Evolutionary conservation across 2,113 vertebrate species (phyloP).

Genomic region (Columba livia): DNA sequence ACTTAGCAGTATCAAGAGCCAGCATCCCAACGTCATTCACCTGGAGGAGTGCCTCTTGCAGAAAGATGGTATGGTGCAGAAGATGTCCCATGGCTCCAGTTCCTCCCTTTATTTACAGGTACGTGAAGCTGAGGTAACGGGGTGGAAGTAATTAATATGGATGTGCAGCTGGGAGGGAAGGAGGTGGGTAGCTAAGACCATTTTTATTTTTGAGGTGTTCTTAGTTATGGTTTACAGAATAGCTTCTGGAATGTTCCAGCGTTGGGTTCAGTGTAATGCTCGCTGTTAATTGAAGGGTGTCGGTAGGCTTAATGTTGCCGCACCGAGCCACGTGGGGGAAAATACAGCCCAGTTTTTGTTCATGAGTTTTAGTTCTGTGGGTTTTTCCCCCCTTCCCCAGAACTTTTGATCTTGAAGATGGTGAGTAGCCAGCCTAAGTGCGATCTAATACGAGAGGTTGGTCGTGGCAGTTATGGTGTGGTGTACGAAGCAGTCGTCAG

Average conservation of each 20-base stretch:
- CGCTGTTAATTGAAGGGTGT: neutral
- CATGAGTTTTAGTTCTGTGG: conserved; percentile 55
- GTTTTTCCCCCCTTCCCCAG: conserved; percentile 75
- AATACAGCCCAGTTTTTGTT: conserved; percentile 10
- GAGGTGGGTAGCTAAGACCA: neutral
- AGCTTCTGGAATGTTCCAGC: neutral
- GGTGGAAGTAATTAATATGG: neutral
- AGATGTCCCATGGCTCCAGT: conserved; percentile 93
- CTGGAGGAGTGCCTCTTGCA: conserved; percentile 97
- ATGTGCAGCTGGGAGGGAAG: conserved; percentile 2
- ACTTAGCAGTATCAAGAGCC: conserved; percentile 97
- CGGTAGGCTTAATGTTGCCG: neutral
- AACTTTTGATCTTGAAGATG: conserved; percentile 88
- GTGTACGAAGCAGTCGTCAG: conserved; percentile 96
- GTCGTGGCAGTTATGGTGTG: conserved; percentile 96
- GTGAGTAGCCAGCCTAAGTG: conserved; percentile 99
- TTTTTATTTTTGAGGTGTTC: neutral
- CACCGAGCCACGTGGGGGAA: neutral
- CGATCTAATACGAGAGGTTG: conserved; percentile 98
- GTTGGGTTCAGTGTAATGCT: neutral
- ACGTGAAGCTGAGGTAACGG: conserved; percentile 30
- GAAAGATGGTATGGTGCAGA: conserved; percentile 93
- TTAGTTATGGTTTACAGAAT: neutral
- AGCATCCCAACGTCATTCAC: conserved; percentile 97
- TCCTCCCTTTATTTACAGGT: conserved; percentile 96